These are phyloP conservation scores for Heliconius sara DNA, from an alignment of 2,888 invertebrate species.

Conservation along the genomic window DNA sequence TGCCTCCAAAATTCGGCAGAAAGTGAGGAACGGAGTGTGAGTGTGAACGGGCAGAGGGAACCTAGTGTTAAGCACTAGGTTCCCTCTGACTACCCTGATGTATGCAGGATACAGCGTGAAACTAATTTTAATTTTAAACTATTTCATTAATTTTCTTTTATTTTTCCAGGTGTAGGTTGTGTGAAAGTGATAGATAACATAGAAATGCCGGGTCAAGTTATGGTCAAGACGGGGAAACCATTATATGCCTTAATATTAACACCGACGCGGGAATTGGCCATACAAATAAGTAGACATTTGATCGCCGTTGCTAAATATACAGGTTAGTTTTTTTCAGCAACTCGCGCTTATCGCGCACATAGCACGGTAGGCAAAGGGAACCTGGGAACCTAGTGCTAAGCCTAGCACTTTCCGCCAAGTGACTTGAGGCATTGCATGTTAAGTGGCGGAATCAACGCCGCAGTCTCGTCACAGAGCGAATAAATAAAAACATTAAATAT, in stretches of 20 bases:
- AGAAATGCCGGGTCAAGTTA: constrained; percentile 64
- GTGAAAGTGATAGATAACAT: constrained; percentile 84
- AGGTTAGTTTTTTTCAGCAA: constrained; percentile 64
- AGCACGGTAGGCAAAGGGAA: background rate
- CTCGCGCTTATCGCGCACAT: background rate
- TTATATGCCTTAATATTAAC: constrained; percentile 94
- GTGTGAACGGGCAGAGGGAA: no score
- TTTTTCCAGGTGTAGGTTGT: constrained; percentile 81
- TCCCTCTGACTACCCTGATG: background rate
- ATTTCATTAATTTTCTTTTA: background rate
- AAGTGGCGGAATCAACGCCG: no score
- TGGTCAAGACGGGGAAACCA: constrained; percentile 78
- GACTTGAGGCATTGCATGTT: no score
- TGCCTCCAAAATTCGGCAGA: no score
- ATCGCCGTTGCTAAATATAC: constrained; percentile 91
- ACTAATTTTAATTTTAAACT: background rate
- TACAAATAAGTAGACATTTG: constrained; percentile 96
- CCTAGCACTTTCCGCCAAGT: no score
- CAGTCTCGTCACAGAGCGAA: no score
- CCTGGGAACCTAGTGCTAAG: no score
- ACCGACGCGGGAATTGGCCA: constrained; percentile 97
- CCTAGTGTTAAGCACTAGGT: no score
- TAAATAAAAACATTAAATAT: no score
- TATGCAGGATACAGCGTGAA: background rate
- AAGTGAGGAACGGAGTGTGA: no score